Evolutionary conservation across 2,888 invertebrate species (phyloP).

Genomic region (Lobophora halterata): DNA sequence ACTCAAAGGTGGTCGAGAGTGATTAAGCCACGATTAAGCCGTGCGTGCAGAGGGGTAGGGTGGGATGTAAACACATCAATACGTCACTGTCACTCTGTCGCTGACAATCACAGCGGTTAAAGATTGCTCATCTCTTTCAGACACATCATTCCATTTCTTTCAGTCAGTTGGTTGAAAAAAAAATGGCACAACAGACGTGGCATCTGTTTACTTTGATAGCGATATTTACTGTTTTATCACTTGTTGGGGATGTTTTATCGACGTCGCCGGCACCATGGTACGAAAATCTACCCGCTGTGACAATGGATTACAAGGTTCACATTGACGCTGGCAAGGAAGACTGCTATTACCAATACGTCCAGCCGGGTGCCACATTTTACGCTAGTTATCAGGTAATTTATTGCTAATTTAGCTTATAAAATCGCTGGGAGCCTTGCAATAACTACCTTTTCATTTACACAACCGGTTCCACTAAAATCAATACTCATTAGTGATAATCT

Average conservation of each 20-base stretch:
- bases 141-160: slow-evolving; percentile 22
- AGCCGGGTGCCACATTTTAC: slow-evolving; percentile 94
- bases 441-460: background rate
- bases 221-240: slow-evolving; percentile 76
- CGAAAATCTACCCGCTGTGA: slow-evolving; percentile 93
- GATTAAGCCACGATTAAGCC: too few species aligned
- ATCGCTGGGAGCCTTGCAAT: slow-evolving; percentile 5
- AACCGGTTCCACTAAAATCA: too few species aligned
- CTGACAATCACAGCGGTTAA: too few species aligned
- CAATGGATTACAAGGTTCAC: slow-evolving; percentile 97
- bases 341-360: slow-evolving; percentile 97
- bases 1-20: too few species aligned
- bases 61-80: too few species aligned
- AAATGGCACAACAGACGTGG: slow-evolving; percentile 79
- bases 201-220: slow-evolving; percentile 71
- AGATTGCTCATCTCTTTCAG: background rate
- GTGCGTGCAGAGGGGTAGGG: too few species aligned
- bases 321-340: slow-evolving; percentile 96
- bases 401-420: slow-evolving; percentile 21
- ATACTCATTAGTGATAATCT: too few species aligned
- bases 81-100: too few species aligned
- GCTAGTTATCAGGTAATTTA: slow-evolving; percentile 93
- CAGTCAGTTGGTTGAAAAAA: slow-evolving; percentile 30
- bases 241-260: slow-evolving; percentile 71
- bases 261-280: slow-evolving; percentile 87